phyloP scores from a whole-genome alignment of 2,797 vertebrate genomes.

The Cossypha polioptera region DNA sequence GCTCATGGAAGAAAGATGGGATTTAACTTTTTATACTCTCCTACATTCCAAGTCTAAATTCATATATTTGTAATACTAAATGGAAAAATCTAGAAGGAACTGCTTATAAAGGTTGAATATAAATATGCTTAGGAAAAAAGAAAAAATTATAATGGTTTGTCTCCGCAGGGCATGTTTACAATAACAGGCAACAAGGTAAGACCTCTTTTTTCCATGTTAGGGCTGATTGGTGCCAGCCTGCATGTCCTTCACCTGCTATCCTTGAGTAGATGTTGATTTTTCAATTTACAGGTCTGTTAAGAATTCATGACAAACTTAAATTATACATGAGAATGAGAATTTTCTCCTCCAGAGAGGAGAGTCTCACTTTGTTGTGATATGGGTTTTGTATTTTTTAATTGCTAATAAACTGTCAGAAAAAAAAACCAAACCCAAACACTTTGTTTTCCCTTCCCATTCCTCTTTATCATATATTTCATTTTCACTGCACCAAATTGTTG shows the following conservation, averaged over 20 bases:
- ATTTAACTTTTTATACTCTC: neutral
- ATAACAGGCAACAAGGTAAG: neutral
- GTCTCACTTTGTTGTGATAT: neutral
- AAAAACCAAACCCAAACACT: too few relatives aligned
- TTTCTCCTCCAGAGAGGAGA: neutral
- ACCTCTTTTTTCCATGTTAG: neutral
- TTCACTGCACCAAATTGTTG: neutral
- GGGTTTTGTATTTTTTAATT: neutral
- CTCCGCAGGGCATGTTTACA: neutral
- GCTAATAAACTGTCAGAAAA: neutral
- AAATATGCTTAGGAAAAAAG: neutral
- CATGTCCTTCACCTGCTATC: conserved; percentile 35
- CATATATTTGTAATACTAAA: neutral
- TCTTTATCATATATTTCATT: neutral
- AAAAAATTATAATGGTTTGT: neutral
- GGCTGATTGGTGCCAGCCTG: neutral
- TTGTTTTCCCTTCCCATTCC: neutral
- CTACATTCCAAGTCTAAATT: neutral
- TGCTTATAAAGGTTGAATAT: neutral
- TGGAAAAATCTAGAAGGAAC: neutral
- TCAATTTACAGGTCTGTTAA: conserved; percentile 41
- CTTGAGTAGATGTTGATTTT: conserved; percentile 35
- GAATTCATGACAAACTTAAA: conserved; percentile 35
- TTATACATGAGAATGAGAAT: neutral
- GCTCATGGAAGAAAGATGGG: neutral